phyloP scores from a whole-genome alignment of 1,140 invertebrate species.

The Bathynomus jamesi region DNA sequence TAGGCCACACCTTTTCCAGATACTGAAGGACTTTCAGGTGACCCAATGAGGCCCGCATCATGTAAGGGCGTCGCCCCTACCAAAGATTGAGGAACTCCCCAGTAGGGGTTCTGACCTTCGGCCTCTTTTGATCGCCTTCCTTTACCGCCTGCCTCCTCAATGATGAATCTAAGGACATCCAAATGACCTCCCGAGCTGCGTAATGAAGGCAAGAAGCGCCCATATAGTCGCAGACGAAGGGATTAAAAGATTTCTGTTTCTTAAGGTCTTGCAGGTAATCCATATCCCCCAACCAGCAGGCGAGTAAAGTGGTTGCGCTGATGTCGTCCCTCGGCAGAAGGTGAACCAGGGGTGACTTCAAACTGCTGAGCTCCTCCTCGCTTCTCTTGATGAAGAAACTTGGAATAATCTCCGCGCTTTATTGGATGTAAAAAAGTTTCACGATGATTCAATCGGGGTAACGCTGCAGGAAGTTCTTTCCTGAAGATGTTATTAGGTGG shows the following conservation, averaged over 20 bases:
- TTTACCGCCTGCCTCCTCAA: neutral
- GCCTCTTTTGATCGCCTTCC: no score
- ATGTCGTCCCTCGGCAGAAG: neutral
- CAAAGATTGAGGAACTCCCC: neutral
- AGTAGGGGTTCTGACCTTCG: no score
- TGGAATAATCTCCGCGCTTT: neutral
- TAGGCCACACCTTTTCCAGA: neutral
- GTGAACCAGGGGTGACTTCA: neutral
- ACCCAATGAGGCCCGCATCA: neutral
- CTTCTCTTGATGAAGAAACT: neutral
- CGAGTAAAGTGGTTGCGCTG: neutral
- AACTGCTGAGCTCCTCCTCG: neutral
- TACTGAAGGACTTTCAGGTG: neutral
- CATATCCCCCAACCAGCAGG: neutral
- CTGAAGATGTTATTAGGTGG: neutral
- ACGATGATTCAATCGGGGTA: neutral
- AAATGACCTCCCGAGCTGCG: neutral
- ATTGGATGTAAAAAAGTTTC: neutral
- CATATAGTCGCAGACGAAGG: neutral
- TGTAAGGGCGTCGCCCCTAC: neutral
- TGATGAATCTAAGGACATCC: neutral
- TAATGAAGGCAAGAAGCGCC: neutral
- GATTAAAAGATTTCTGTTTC: neutral
- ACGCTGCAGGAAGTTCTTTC: neutral
- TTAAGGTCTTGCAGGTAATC: neutral